phyloP scores from a whole-genome alignment of 2,888 invertebrate species.

The Amiota minor region DNA sequence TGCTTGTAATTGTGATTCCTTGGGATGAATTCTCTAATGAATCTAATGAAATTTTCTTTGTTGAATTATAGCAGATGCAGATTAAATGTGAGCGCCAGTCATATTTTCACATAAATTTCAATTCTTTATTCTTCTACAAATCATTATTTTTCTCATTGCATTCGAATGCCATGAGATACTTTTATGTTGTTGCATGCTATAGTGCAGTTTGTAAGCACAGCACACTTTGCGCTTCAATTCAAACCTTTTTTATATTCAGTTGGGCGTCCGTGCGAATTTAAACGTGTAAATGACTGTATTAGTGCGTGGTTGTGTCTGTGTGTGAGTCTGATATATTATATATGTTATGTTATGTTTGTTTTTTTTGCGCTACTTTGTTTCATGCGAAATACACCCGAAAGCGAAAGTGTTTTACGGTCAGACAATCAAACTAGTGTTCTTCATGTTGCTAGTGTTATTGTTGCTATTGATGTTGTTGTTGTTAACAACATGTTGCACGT shows the following conservation, averaged over 20 bases:
- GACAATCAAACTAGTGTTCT: neutral
- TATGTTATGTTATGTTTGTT: slow-evolving; percentile 36
- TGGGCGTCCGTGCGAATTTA: neutral
- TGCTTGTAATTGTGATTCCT: neutral
- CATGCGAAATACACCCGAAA: slow-evolving; percentile 64
- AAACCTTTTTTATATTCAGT: neutral
- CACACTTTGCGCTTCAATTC: slow-evolving; percentile 1
- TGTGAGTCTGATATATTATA: neutral
- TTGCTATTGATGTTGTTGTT: slow-evolving; percentile 43
- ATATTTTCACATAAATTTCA: too few species aligned
- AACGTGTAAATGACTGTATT: neutral
- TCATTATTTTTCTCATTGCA: too few species aligned
- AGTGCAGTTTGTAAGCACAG: slow-evolving; percentile 16
- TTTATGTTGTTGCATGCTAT: slow-evolving; percentile 37
- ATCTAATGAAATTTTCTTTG: too few species aligned
- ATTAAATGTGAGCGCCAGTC: too few species aligned
- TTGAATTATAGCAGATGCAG: too few species aligned
- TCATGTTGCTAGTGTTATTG: slow-evolving; percentile 39
- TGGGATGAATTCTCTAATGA: neutral
- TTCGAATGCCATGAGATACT: too few species aligned
- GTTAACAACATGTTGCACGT: slow-evolving; percentile 67
- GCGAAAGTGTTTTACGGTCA: slow-evolving; percentile 59
- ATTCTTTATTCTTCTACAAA: too few species aligned
- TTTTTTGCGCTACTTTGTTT: slow-evolving; percentile 47
- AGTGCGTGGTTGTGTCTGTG: slow-evolving; percentile 15